Evolutionary conservation across 2,797 vertebrate species (phyloP).

Genomic region (Peromyscus eremicus): DNA sequence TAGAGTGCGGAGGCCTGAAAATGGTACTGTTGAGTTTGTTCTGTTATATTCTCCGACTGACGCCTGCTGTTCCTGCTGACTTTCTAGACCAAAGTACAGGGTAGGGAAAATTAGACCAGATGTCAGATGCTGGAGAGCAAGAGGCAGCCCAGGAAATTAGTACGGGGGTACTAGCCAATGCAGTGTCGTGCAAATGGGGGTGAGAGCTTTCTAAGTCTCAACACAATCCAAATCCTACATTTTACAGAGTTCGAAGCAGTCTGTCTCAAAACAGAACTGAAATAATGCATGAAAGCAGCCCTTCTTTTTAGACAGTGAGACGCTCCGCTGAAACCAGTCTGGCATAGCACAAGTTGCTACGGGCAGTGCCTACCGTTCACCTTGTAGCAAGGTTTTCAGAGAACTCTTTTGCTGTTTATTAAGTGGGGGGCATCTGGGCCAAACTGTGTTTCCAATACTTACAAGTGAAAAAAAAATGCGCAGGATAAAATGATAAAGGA

Average conservation of each 20-base stretch:
- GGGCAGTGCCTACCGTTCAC: not conserved
- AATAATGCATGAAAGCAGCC: rapidly evolving
- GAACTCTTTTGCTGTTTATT: not conserved
- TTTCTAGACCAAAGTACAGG: not conserved
- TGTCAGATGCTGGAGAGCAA: not conserved
- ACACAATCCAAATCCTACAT: rapidly evolving
- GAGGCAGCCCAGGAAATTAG: not conserved
- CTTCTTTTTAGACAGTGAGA: not conserved
- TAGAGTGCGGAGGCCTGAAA: not conserved
- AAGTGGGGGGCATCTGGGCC: not conserved
- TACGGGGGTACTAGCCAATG: not conserved
- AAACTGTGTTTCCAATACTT: not conserved
- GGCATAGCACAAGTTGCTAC: no score
- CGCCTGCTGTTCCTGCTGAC: not conserved
- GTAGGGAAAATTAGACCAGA: not conserved
- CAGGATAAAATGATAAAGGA: not conserved
- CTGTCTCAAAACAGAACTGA: not conserved
- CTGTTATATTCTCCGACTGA: not conserved
- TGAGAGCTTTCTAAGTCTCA: not conserved
- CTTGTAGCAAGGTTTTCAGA: not conserved
- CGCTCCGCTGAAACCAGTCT: not conserved
- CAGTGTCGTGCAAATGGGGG: rapidly evolving
- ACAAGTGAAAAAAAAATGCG: not conserved
- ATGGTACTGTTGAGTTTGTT: not conserved
- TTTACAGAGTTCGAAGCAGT: not conserved